Evolutionary conservation across 2,888 invertebrate species (phyloP).

Genomic region (Caenorhabditis zanzibari): DNA sequence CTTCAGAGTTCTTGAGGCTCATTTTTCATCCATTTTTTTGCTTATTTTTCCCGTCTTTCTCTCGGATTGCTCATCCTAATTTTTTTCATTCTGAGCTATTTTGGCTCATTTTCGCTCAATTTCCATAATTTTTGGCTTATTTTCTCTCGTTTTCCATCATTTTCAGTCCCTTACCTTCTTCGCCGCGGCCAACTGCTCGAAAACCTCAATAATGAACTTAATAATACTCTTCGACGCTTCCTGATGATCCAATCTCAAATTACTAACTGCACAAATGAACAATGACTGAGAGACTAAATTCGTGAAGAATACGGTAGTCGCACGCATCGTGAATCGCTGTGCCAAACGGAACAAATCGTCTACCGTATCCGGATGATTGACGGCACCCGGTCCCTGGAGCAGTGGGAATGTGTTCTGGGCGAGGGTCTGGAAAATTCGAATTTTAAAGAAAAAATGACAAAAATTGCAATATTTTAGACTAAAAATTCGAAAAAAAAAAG

Average conservation of each 20-base stretch:
- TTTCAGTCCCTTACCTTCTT: slow-evolving; percentile 60
- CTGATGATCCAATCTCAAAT: slow-evolving; percentile 89
- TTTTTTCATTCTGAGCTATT: too few species aligned
- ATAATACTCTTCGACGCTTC: slow-evolving; percentile 88
- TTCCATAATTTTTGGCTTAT: not conserved
- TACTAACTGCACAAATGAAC: slow-evolving; percentile 90
- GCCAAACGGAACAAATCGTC: slow-evolving; percentile 96
- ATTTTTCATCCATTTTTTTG: too few species aligned
- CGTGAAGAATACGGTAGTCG: slow-evolving; percentile 91
- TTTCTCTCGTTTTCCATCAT: not conserved
- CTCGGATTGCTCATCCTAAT: too few species aligned
- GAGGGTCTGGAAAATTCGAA: slow-evolving; percentile 57
- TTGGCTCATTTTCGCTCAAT: not conserved
- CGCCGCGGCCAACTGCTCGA: slow-evolving; percentile 86
- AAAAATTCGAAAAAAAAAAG: too few species aligned
- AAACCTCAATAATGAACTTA: slow-evolving; percentile 94
- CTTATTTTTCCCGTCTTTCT: too few species aligned
- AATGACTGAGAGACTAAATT: slow-evolving; percentile 89
- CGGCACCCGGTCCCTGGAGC: slow-evolving; percentile 11
- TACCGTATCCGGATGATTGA: slow-evolving; percentile 93
- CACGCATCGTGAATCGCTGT: slow-evolving; percentile 90
- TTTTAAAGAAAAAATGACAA: too few species aligned
- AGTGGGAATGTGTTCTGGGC: slow-evolving; percentile 61
- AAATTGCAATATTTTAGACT: too few species aligned
- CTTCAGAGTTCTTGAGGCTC: too few species aligned